phyloP scores from a whole-genome alignment of 2,113 vertebrate genomes.

The Rissa tridactyla region DNA sequence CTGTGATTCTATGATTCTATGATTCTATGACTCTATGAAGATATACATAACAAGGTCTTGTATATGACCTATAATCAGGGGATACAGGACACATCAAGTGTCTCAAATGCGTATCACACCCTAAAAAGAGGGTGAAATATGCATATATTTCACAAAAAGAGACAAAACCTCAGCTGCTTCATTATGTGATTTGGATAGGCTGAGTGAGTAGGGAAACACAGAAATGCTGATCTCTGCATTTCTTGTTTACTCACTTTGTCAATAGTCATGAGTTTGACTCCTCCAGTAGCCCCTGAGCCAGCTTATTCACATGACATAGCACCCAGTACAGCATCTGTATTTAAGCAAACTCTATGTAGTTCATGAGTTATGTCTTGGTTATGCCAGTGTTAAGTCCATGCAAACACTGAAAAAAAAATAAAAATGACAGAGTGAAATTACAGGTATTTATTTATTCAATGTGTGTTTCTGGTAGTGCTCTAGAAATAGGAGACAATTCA shows the following conservation, averaged over 20 bases:
- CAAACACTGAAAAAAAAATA: background rate
- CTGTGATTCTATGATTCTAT: background rate
- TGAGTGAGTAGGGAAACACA: background rate
- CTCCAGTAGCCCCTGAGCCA: background rate
- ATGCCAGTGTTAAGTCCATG: background rate
- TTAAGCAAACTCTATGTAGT: background rate
- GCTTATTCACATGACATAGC: rapidly evolving
- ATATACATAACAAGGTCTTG: background rate
- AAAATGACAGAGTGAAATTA: background rate
- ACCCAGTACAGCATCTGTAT: background rate
- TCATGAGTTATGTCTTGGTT: background rate
- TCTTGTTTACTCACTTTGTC: background rate
- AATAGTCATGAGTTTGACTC: background rate
- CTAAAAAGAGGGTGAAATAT: background rate
- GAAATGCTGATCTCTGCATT: background rate
- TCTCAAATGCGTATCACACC: background rate
- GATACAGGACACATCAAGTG: background rate
- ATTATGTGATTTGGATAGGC: background rate
- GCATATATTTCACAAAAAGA: background rate
- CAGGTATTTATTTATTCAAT: background rate
- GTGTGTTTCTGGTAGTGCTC: background rate
- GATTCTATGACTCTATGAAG: background rate
- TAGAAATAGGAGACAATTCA: background rate
- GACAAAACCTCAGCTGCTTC: background rate
- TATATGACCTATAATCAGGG: background rate